Evolutionary conservation across 2,888 invertebrate species (phyloP), one percentile per base, ranked within the genome.

Genomic region (Andrena bicolor): DNA sequence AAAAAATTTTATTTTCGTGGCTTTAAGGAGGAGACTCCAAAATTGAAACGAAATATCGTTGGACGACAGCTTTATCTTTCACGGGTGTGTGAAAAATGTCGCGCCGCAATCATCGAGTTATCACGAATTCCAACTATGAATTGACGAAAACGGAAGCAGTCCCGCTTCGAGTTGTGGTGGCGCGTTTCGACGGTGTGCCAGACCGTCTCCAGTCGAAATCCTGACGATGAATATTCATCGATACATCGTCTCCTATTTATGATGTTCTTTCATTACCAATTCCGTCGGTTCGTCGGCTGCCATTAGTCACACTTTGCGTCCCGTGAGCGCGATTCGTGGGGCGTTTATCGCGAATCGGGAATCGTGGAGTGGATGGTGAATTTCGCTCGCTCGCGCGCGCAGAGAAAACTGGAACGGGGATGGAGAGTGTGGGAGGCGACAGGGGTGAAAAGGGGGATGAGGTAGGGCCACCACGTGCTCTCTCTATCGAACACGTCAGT

Each of bases 291-390:
- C 86, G 81, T 64, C 84, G 72, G 49, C 63, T 75, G 73, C 80
- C 85, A 76, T 86, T 86, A 80, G 86, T 86, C 84, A 83, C 85
- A 85, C 77, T 79, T 86, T 73, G 73, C 81, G 75, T 81, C 53
- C 71, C 84, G 83, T 74, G 72, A 83, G 80, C 84, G 80, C 84
- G 86, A 87, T 87, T 85, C 76, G 80, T 26, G 56, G 69, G 75
- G 80, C 86, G 86, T 87, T 87, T 87, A 87, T 87, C 87, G 80
- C 76, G 80, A 81, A 87, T 87, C 84, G 84, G 84, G 71, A 82
- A 85, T 56, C 82, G 84, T 85, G 81, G 81, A 84, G 84, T 85
- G 85, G 78, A 78, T 84, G 84, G 83, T 83, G 83, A 83, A 75
- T 77, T 68, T 75, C 74, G 68, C 65, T 41, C 71, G 32, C 20